Evolutionary conservation across 2,113 vertebrate genomes (phyloP), one percentile per base, ranked within the genome.

Genomic region (Tiliqua scincoides): DNA sequence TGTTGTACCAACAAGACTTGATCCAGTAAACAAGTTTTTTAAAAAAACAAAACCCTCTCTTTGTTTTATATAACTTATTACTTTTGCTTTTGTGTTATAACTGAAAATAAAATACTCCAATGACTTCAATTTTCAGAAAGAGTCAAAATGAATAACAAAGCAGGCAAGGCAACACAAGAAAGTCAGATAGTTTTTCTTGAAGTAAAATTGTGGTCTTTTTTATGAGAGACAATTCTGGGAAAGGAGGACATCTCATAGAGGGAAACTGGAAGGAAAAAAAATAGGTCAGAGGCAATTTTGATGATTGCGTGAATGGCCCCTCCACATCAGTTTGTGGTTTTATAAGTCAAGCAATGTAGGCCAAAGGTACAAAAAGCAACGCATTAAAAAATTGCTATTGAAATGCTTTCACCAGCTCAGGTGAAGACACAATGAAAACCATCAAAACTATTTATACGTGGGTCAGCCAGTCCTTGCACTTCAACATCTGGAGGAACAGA

Each of bases 401-500:
- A n/a, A 92, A 87, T 84, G 0, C 80, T 17, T 85, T 91, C 61
- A 76, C 20, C 48, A 79, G n/a, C 76, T 85, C 82, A 85, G 48
- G 40, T 74, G 61, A 91, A 91, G 61, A 85, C 2, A 61, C 59
- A 90, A 82, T 23, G 20, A 67, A 77, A 82, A 68, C 52, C 76
- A 77, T 68, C 80, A 87, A 85, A 92, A 70, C 0, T 4, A 93
- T 93, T 93, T 76, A 92, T 80, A 48, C 20, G 3, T 54, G 35
- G 84, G 87, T 92, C 86, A 92, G 84, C 89, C 59, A 90, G 79
- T n/a, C 4, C 63, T 86, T 93, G 86, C 85, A 84, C 80, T 91
- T 94, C 75, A 90, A 90, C 78, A 92, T 63, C 63, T 40, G 88
- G 78, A 93, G 72, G 67, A 91, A 80, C 40, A 86, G 77, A 18